Evolutionary conservation across 2,797 vertebrate genomes (phyloP).

Genomic region (Lycodopsis pacificus): DNA sequence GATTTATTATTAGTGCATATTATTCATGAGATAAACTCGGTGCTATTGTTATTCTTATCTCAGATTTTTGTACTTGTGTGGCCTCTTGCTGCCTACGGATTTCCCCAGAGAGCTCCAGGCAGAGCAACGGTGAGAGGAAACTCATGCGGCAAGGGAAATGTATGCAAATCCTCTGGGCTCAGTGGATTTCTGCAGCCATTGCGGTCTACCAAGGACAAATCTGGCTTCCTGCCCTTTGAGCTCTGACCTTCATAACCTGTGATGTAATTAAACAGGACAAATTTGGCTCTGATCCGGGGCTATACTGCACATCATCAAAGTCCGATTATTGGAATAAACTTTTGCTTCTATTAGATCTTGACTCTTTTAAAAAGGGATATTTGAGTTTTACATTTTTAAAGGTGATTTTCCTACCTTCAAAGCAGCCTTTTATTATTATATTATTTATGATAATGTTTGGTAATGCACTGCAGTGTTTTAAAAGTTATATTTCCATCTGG

Average conservation of each 20-base stretch:
- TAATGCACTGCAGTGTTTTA: background rate
- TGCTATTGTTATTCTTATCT: conserved; percentile 30
- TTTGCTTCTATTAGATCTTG: background rate
- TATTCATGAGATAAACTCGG: conserved; percentile 32
- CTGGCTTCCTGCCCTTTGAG: conserved; percentile 41
- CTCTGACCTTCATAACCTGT: conserved; percentile 23
- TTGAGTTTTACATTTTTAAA: background rate
- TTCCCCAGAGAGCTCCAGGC: conserved; percentile 47
- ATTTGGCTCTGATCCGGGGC: background rate
- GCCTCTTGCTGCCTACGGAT: conserved; percentile 32
- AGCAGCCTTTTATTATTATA: background rate
- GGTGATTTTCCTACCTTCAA: background rate
- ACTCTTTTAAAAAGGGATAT: background rate
- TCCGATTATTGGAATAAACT: background rate
- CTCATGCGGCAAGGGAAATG: conserved; percentile 60
- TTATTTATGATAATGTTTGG: background rate
- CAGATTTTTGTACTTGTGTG: background rate
- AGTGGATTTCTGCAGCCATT: conserved; percentile 43
- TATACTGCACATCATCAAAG: background rate
- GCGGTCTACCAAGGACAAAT: conserved; percentile 26
- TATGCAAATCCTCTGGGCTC: conserved; percentile 73
- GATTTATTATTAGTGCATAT: conserved; percentile 24
- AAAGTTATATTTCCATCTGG: background rate
- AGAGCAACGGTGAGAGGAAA: conserved; percentile 35
- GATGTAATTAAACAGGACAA: background rate